Evolutionary conservation across 2,888 invertebrate species (phyloP).

Genomic region (Luffia ferchaultella): DNA sequence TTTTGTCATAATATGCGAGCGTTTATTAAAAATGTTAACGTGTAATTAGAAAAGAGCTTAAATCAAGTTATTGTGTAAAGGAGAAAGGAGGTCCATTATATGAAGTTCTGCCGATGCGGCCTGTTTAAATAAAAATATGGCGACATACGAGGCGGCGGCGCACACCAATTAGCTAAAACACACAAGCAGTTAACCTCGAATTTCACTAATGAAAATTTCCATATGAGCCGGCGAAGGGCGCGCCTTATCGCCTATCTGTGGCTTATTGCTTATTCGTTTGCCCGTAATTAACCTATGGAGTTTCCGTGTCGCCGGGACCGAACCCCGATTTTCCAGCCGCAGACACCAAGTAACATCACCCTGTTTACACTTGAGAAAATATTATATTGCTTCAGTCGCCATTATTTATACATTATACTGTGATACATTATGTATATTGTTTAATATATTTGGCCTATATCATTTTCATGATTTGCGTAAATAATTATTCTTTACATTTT

Average conservation of each 20-base stretch:
- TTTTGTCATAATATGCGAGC: too few relatives aligned
- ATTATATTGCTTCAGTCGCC: too few relatives aligned
- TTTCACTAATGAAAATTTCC: conserved; percentile 60
- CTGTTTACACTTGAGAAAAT: too few relatives aligned
- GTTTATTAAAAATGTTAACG: too few relatives aligned
- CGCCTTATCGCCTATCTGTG: conserved; percentile 56
- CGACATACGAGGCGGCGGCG: conserved; percentile 21
- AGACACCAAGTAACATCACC: neutral
- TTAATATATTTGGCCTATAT: too few relatives aligned
- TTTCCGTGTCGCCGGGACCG: conserved; percentile 17
- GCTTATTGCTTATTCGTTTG: conserved; percentile 37
- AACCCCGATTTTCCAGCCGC: conserved; percentile 10
- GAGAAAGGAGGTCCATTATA: neutral
- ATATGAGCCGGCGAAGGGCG: conserved; percentile 35
- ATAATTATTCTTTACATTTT: too few relatives aligned
- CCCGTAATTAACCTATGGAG: conserved; percentile 41
- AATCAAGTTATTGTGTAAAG: too few relatives aligned
- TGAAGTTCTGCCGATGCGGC: conserved; percentile 25
- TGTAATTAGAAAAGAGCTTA: too few relatives aligned
- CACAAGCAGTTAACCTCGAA: conserved; percentile 57
- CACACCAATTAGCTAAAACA: conserved; percentile 56
- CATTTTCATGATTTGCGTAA: too few relatives aligned
- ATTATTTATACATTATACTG: too few relatives aligned
- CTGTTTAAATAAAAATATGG: conserved; percentile 33
- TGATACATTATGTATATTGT: too few relatives aligned